phyloP scores from a whole-genome alignment of 2,888 invertebrate genomes.

The Drosophila ustulata region DNA sequence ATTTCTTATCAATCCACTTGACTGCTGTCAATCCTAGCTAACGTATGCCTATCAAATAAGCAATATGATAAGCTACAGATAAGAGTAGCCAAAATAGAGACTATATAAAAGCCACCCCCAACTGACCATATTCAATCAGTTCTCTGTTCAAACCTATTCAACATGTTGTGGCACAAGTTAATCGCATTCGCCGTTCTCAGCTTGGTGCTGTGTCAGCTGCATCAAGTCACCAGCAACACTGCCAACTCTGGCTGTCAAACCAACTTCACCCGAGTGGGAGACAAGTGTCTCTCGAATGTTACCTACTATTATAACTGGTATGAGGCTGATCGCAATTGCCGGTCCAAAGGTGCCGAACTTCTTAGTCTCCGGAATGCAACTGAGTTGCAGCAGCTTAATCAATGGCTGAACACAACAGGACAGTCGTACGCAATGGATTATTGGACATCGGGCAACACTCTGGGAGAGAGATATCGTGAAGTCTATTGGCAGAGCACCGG shows the following conservation, averaged over 20 bases:
- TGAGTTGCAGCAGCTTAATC: slow-evolving; percentile 31
- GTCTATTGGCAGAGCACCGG: slow-evolving; percentile 65
- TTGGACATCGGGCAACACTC: slow-evolving; percentile 61
- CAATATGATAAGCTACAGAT: background rate
- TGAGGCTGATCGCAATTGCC: slow-evolving; percentile 63
- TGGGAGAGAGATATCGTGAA: slow-evolving; percentile 21
- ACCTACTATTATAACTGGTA: slow-evolving; percentile 37
- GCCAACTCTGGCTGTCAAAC: slow-evolving; percentile 19
- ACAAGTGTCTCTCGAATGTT: slow-evolving; percentile 42
- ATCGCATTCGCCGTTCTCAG: slow-evolving; percentile 10
- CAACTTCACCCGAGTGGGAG: slow-evolving; percentile 42
- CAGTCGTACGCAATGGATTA: slow-evolving; percentile 20
- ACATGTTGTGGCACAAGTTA: slow-evolving; percentile 29
- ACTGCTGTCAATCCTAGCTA: background rate
- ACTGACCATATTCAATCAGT: slow-evolving; percentile 3
- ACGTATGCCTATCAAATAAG: background rate
- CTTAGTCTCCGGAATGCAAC: slow-evolving; percentile 48
- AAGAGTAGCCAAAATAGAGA: background rate
- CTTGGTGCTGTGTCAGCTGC: slow-evolving; percentile 15
- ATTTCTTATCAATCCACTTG: slow-evolving; percentile 1
- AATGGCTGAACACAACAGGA: slow-evolving; percentile 32
- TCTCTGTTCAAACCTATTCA: background rate
- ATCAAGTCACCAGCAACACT: background rate
- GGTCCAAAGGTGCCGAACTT: slow-evolving; percentile 32
- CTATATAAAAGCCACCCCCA: background rate